Conservation (phyloP, 2,888 invertebrate species). For the Tachina lurida region DNA sequence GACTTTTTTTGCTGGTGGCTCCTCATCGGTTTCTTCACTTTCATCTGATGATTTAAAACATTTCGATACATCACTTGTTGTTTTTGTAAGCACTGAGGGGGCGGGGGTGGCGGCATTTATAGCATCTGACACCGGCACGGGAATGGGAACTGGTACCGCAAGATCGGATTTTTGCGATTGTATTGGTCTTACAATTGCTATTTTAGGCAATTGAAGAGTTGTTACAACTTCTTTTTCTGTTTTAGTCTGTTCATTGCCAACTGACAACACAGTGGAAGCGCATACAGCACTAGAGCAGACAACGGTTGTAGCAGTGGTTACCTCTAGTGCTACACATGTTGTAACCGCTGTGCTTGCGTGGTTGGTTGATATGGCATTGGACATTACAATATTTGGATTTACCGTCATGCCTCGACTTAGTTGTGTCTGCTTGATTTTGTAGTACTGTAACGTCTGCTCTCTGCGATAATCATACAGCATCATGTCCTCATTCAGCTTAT, state of each 20-base stretch:
- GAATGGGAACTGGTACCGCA: neutral
- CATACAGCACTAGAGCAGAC: neutral
- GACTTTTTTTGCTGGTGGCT: slow-evolving; percentile 52
- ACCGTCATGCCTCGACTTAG: slow-evolving; percentile 75
- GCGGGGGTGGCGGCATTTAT: neutral
- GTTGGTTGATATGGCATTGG: slow-evolving; percentile 30
- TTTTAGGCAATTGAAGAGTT: slow-evolving; percentile 50
- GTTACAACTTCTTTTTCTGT: neutral
- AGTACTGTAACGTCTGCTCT: slow-evolving; percentile 88
- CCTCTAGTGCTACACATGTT: neutral
- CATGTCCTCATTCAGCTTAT: slow-evolving; percentile 84
- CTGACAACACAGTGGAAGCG: neutral
- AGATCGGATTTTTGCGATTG: slow-evolving; percentile 27
- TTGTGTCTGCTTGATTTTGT: slow-evolving; percentile 88
- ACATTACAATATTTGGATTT: slow-evolving; percentile 56
- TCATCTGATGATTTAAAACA: slow-evolving; percentile 73
- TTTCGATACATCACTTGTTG: slow-evolving; percentile 7
- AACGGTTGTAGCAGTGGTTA: neutral
- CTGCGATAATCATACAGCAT: slow-evolving; percentile 89
- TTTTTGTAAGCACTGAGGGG: neutral
- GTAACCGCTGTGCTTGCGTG: slow-evolving; percentile 8
- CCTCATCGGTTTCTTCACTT: slow-evolving; percentile 74
- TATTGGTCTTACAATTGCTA: slow-evolving; percentile 51
- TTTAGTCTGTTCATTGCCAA: neutral
- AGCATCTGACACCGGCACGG: neutral